Base-by-base conservation (phyloP, 2,113 vertebrate genomes). In the Pseudopodoces humilis region DNA sequence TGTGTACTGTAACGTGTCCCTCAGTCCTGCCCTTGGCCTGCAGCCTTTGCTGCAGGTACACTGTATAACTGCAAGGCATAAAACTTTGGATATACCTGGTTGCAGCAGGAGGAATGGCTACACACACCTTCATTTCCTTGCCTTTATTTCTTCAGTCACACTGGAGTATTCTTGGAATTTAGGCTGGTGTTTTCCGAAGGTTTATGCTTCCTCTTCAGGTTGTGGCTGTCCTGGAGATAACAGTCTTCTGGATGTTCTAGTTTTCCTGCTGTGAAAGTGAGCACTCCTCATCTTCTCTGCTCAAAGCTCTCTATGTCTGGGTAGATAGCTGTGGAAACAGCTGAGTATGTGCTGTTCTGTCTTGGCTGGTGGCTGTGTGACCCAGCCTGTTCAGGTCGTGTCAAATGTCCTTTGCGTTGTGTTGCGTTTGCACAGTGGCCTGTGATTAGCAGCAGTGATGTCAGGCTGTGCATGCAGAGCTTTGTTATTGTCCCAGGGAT, bases 1-100 rank as follows among this genome's bases (percentile, higher is more conserved):
- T 86, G 13, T 4, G 0, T 53, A 7, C 58, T 62, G 25, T 28
- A 58, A 0, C 0, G 0, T n/a, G 41, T 86, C 55, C 15, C 17
- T 56, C 24, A 47, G 20, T 70, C 46, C 58, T 89, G 24, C 35
- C 21, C 14, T 31, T 65, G 49, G 20, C 63, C 20, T 0, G 0
- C 2, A 1, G 67, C 58, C 49, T 72, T 85, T 83, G 44, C 65
- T 5, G 1, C 30, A 41, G n/a, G 15, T 60, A 37, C 0, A 0
- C 43, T 58, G 33, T 35, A 10, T 59, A 77, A 43, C 55, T 86
- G 18, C 6, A 2, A 80, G 46, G 16, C 13, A 16, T 56, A 23
- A 92, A 52, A n/a, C 0, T 0, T 79, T 60, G 64, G 22, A 88
- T 92, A 39, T 43, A 72, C 16, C 9, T 74, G 33, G 7, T 75